Evolutionary conservation across 2,113 vertebrate genomes (phyloP).

Genomic region (Limanda limanda): DNA sequence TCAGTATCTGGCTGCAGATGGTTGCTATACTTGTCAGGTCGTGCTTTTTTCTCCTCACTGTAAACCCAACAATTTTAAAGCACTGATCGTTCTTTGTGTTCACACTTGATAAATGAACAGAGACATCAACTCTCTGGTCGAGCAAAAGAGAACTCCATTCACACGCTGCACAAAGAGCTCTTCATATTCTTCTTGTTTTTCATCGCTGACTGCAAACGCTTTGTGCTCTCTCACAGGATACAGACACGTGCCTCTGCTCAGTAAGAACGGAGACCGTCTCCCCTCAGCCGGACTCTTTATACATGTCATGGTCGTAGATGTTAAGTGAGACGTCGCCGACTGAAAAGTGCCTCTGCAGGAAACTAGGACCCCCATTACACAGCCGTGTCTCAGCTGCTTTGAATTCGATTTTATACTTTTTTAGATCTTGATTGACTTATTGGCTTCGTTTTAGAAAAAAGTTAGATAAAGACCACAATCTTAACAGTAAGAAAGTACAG

Average conservation of each 20-base stretch:
- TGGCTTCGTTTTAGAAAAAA: constrained; percentile 25
- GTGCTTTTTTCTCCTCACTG: neutral
- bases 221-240: constrained; percentile 85
- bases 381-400: constrained; percentile 23
- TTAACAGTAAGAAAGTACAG: neutral
- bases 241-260: constrained; percentile 92
- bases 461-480: neutral
- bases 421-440: constrained; percentile 54
- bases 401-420: constrained; percentile 7
- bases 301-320: constrained; percentile 84
- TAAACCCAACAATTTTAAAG: neutral
- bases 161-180: constrained; percentile 29
- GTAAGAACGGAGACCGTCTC: constrained; percentile 86
- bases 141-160: constrained; percentile 32
- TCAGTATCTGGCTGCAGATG: neutral
- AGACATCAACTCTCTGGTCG: neutral
- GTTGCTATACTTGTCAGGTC: neutral
- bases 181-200: constrained; percentile 5
- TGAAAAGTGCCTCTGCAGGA: neutral
- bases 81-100: neutral
- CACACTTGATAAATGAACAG: constrained; percentile 28
- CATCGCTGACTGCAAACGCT: constrained; percentile 21
- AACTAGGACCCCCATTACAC: constrained; percentile 1
- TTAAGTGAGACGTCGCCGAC: constrained; percentile 33
- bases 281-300: constrained; percentile 92